Percentiles rank a stretch among this genome's conserved stretches.
Evolutionary conservation across 2,888 invertebrate species (phyloP).

Genomic region (Callimorpha dominula): DNA sequence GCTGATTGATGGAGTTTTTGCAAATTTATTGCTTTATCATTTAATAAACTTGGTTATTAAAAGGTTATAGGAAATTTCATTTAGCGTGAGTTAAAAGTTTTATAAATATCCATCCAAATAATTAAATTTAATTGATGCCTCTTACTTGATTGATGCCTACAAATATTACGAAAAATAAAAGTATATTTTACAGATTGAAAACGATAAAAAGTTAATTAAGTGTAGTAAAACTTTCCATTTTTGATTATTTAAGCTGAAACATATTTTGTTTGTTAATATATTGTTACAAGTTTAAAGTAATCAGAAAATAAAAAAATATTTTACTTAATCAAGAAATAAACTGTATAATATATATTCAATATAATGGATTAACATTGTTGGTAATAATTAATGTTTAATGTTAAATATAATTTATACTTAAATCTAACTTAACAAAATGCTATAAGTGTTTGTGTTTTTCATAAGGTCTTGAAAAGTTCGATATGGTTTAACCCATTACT

Average conservation of each 20-base stretch:
- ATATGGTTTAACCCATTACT: neutral
- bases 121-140: constrained; percentile 9
- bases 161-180: constrained; percentile 10
- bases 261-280: neutral
- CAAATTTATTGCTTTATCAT: constrained; percentile 13
- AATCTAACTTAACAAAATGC: neutral
- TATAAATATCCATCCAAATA: constrained; percentile 3
- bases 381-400: neutral
- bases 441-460: neutral
- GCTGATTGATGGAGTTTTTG: constrained; percentile 10
- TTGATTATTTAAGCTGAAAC: neutral
- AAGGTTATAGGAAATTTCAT: constrained; percentile 9
- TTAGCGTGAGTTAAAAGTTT: neutral
- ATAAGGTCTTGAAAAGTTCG: neutral
- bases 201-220: constrained; percentile 31
- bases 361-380: neutral
- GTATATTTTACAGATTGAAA: constrained; percentile 18
- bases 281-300: neutral
- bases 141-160: constrained; percentile 24
- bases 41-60: constrained; percentile 15
- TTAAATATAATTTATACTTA: neutral
- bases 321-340: neutral
- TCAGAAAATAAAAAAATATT: neutral
- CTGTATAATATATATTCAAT: neutral
- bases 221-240: constrained; percentile 24